These are phyloP conservation scores for Reinhardtius hippoglossoides DNA, from an alignment of 2,113 vertebrate genomes.

Conservation along the genomic window DNA sequence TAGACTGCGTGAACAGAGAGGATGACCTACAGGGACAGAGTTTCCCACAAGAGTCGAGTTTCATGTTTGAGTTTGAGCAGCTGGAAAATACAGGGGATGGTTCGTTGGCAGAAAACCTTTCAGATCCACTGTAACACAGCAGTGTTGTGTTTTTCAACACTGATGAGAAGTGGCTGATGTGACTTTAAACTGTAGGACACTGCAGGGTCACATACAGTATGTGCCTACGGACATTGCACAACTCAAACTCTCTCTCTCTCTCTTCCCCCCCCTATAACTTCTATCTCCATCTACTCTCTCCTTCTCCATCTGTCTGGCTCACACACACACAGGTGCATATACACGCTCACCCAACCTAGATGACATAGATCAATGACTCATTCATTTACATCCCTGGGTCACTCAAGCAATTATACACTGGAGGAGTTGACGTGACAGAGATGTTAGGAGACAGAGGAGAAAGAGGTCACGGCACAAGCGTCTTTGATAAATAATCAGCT, in stretches of 20 bases:
- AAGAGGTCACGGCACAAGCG: constrained; percentile 34
- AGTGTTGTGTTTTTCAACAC: neutral
- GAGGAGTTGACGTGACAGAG: constrained; percentile 40
- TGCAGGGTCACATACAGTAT: constrained; percentile 30
- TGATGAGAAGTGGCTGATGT: constrained; percentile 21
- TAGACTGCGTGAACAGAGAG: neutral
- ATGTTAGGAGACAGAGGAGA: constrained; percentile 18
- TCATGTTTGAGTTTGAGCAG: constrained; percentile 14
- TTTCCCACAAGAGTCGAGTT: constrained; percentile 46
- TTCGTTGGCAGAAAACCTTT: constrained; percentile 12
- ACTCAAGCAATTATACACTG: constrained; percentile 50
- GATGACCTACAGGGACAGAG: neutral
- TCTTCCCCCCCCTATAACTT: constrained; percentile 16
- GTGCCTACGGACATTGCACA: constrained; percentile 31
- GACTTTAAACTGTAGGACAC: constrained; percentile 23
- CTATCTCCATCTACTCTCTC: constrained; percentile 6
- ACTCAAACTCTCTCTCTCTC: neutral
- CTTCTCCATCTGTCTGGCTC: constrained; percentile 3
- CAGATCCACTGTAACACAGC: neutral
- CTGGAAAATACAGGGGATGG: neutral
- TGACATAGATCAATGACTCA: constrained; percentile 49
- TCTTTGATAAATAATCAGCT: constrained; percentile 43
- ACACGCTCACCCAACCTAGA: constrained; percentile 11
- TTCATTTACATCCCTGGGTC: constrained; percentile 49
- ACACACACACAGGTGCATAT: constrained; percentile 13